Base-by-base conservation (phyloP, 2,888 invertebrate species). In the Drosophila cognata region DNA sequence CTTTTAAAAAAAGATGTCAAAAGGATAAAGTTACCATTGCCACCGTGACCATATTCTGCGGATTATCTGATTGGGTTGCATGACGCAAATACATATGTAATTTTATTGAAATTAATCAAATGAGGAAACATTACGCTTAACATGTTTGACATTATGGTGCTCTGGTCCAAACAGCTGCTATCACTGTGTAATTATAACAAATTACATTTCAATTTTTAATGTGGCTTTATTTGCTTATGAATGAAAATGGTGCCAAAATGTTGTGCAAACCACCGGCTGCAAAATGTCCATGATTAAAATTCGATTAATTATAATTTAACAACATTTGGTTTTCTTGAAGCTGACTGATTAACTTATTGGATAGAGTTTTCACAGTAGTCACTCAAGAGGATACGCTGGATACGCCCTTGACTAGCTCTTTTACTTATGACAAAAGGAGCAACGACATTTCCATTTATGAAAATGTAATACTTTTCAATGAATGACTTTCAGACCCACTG, bases 291-390 rank as follows among this genome's bases (percentile, higher is more conserved):
- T 57, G 61, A 88, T 86, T 83, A 85, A 86, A 81, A 77, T 64
- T 72, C 79, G 75, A 86, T 89, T 86, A 82, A 79, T 71, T 73
- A 74, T 58, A 66, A 77, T 85, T 89, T 72, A 83, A 88, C 88
- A 73, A 70, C 33, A 56, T 50, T 61, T 28, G 56, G 31, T 11
- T 29, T 50, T n/a, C 13, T 5, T 21, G 25, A 43, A 46, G n/a
- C 46, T 36, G 46, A 31, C 36, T 38, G 36, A 38, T 28, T 55
- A 3, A 38, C 55, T 25, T 28, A 36, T 36, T n/a, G 13, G 55
- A 38, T 38, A 13, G 13, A 28, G 11, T n/a, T 16, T 25, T 16
- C 28, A 13, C 13, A 21, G 21, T 21, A 21, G 13, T 21, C 21
- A 13, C 13, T 13, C 13, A 46, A 46, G 16, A 46, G 46, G 25